These are phyloP conservation scores for Lochmaea capreae DNA, from an alignment of 2,888 invertebrate genomes.

Conservation along the genomic window DNA sequence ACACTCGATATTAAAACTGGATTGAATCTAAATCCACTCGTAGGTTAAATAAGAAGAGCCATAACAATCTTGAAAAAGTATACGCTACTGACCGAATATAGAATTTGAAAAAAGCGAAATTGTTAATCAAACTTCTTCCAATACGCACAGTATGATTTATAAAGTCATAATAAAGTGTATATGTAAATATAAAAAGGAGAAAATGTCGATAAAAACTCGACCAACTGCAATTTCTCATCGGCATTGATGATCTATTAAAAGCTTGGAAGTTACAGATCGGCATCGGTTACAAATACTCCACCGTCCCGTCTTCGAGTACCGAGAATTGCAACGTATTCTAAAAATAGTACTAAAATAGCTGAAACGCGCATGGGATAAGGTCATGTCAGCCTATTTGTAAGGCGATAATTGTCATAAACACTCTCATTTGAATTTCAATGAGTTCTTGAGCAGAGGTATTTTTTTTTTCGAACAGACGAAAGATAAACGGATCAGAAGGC, in stretches of 20 bases:
- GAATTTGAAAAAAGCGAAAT: no score
- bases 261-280: conserved; percentile 9
- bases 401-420: conserved; percentile 56
- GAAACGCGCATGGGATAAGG: conserved; percentile 48
- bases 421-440: conserved; percentile 57
- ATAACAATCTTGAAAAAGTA: no score
- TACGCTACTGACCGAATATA: no score
- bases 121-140: no score
- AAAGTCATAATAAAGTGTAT: background rate
- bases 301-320: conserved; percentile 29
- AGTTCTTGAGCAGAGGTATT: conserved; percentile 37
- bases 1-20: no score
- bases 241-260: conserved; percentile 32
- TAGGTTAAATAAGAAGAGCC: no score
- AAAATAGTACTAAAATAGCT: conserved; percentile 53
- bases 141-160: background rate
- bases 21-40: no score
- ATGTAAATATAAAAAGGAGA: background rate
- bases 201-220: background rate
- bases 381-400: conserved; percentile 53
- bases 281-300: conserved; percentile 27
- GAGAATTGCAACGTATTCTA: conserved; percentile 49
- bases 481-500: conserved; percentile 25
- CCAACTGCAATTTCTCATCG: conserved; percentile 6
- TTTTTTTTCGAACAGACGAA: conserved; percentile 33